phyloP scores from a whole-genome alignment of 2,113 vertebrate genomes.

The Pongo pygmaeus region DNA sequence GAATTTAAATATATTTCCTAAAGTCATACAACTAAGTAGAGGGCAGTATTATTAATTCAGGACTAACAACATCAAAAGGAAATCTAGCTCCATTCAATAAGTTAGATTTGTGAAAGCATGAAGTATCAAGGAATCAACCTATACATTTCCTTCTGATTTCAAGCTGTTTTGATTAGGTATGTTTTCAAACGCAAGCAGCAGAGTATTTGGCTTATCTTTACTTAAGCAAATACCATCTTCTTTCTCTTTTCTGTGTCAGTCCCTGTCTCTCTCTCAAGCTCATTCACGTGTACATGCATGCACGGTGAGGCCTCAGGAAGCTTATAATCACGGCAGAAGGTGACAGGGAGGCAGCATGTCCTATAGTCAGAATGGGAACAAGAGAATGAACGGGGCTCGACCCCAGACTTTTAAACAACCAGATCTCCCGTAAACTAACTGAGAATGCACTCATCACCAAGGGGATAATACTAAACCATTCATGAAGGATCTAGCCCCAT shows the following conservation, averaged over 20 bases:
- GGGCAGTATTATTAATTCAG: not conserved
- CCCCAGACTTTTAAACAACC: too few relatives aligned
- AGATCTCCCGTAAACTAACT: too few relatives aligned
- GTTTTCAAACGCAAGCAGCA: not conserved
- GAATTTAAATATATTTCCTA: slow-evolving; percentile 31
- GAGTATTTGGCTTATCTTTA: not conserved
- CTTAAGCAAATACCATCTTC: not conserved
- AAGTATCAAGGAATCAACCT: not conserved
- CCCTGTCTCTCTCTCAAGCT: not conserved
- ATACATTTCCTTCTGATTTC: not conserved
- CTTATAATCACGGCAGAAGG: too few relatives aligned
- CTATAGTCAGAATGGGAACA: too few relatives aligned
- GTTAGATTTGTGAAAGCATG: not conserved
- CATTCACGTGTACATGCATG: not conserved
- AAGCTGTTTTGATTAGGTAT: not conserved
- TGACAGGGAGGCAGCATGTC: too few relatives aligned
- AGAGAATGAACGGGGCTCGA: too few relatives aligned
- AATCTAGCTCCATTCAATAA: not conserved
- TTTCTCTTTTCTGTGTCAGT: not conserved
- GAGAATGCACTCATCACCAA: too few relatives aligned
- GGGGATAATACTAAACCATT: too few relatives aligned
- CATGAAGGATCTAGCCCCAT: too few relatives aligned
- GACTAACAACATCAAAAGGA: not conserved
- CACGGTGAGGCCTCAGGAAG: too few relatives aligned
- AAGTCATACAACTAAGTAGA: not conserved